Evolutionary conservation across 2,797 vertebrate species (phyloP).

Genomic region (Galago senegalensis): DNA sequence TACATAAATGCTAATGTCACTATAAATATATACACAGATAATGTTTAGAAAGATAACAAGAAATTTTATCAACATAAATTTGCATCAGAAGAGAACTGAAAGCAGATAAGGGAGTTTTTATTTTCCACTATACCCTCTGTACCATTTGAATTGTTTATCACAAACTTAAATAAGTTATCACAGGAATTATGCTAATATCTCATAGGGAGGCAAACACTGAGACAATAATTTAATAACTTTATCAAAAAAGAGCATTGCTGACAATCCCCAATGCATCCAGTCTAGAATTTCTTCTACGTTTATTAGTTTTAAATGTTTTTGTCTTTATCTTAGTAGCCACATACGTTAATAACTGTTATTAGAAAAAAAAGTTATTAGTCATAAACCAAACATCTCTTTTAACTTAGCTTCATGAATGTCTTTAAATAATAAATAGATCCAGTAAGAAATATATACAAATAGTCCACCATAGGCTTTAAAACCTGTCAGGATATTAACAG

Average conservation of each 20-base stretch:
- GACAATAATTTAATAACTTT: slow-evolving; percentile 4
- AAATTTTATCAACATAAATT: neutral
- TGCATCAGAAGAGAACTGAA: neutral
- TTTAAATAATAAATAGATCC: slow-evolving; percentile 29
- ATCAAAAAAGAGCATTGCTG: neutral
- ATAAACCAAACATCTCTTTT: slow-evolving; percentile 44
- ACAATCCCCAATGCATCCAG: neutral
- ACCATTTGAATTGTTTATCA: neutral
- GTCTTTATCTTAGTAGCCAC: neutral
- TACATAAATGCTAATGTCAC: neutral
- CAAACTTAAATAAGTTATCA: slow-evolving; percentile 31
- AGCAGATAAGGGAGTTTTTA: neutral
- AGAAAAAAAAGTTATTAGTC: neutral
- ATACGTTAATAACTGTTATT: neutral
- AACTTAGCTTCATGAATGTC: slow-evolving; percentile 1
- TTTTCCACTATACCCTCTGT: neutral
- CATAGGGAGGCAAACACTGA: slow-evolving; percentile 18
- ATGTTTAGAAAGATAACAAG: slow-evolving; percentile 26
- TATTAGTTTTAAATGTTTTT: slow-evolving; percentile 41
- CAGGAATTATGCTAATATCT: neutral
- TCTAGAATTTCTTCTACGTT: slow-evolving; percentile 39
- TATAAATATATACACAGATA: neutral
- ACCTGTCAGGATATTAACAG: neutral
- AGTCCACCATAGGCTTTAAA: neutral
- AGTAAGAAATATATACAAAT: slow-evolving; percentile 16